Base-by-base conservation (phyloP, 2,888 invertebrate species). In the Pristionchus mayeri region DNA sequence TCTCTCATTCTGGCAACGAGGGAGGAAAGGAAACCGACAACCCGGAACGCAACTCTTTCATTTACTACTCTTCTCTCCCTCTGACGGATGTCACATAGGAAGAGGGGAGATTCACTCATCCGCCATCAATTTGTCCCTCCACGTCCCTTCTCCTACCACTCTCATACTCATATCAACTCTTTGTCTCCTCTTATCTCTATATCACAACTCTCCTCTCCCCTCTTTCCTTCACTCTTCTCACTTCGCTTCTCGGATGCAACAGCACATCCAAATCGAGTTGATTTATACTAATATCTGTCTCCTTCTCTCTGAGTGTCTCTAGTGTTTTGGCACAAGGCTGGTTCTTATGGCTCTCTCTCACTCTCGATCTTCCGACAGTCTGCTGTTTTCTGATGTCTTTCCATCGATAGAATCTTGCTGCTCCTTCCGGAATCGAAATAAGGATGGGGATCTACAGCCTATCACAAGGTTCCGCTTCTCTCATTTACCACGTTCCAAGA, bases 21-120 rank as follows among this genome's bases (percentile, higher is more conserved):
- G 27, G 63, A 63, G 18, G 34, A 63, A 34, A 63, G 34, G 63
- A 34, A 63, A 63, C 30, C 63, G 30, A 18, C 30, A 63, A 63
- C 63, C 63, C 63, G 63, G 63, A 63, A 63, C 63, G 63, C 63
- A 63, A 63, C 63, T 63, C 63, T 63, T 63, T 63, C 34, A 63
- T 63, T 63, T 63, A 34, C 21, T 34, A 18, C 34, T 13, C 6
- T 18, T 63, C 34, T 16, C 63, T 63, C 34, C 18, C 18, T n/a
- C n/a, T 57, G 16, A 63, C 7, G 63, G 34, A 30, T 63, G 44
- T 44, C 44, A 44, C 57, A 27, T 24, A 6, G 57, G 24, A n/a
- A 57, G 57, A 57, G 21, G 3, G 21, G 24, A 11, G 24, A 34
- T 16, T 34, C 40, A n/a, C 44, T 40, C 71, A 71, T 71, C 71